phyloP scores from a whole-genome alignment of 2,888 invertebrate genomes.

The Polyploca ridens region DNA sequence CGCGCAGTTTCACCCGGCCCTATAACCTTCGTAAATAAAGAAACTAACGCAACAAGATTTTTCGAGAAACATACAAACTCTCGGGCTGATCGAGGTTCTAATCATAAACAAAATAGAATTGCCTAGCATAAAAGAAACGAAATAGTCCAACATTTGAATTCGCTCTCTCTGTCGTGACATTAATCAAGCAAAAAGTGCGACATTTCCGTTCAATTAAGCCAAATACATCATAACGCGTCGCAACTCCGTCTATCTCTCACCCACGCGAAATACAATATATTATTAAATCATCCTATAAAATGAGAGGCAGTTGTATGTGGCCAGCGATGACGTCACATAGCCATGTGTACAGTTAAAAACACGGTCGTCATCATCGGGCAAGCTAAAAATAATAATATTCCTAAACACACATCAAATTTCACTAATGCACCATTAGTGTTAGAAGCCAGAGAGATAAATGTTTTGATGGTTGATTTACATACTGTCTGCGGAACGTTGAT shows the following conservation, averaged over 20 bases:
- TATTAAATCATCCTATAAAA: background rate
- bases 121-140: background rate
- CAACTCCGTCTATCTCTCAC: background rate
- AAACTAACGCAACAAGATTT: too few species aligned
- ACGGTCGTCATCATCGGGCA: constrained; percentile 42
- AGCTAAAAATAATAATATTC: constrained; percentile 57
- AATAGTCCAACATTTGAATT: background rate
- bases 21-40: too few species aligned
- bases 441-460: constrained; percentile 2
- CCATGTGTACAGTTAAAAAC: constrained; percentile 50
- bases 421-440: constrained; percentile 13
- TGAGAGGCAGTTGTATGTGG: constrained; percentile 24
- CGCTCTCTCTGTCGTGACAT: background rate
- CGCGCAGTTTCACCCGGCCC: too few species aligned
- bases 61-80: too few species aligned
- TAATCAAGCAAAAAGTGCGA: constrained; percentile 4
- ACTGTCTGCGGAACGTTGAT: constrained; percentile 1
- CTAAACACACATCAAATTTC: constrained; percentile 29
- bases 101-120: background rate
- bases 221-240: background rate
- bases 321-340: constrained; percentile 48
- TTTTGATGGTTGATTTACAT: constrained; percentile 3
- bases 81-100: too few species aligned
- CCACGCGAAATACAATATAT: background rate
- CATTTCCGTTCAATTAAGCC: constrained; percentile 5